phyloP scores from a whole-genome alignment of 2,888 invertebrate genomes.

The Keiferia lycopersicella region DNA sequence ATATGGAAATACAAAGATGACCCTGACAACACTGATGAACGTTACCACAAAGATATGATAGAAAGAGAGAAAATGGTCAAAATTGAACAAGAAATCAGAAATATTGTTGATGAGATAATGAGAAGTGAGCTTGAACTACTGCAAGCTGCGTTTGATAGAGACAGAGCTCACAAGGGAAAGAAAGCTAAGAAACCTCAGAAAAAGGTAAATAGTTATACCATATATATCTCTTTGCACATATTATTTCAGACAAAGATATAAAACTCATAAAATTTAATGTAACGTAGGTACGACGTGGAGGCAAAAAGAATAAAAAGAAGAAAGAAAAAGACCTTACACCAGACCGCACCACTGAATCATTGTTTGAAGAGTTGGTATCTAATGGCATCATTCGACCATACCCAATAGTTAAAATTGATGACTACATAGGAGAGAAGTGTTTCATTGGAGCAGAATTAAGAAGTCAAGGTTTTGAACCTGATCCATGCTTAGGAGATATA shows the following conservation, averaged over 20 bases:
- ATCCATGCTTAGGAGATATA: conserved; percentile 88
- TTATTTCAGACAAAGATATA: background rate
- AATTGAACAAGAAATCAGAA: conserved; percentile 91
- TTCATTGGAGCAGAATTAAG: conserved; percentile 80
- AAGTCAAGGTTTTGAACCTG: conserved; percentile 73
- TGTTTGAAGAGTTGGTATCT: conserved; percentile 94
- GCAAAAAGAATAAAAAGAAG: conserved; percentile 95
- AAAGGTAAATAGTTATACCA: conserved; percentile 56
- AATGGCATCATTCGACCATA: conserved; percentile 94
- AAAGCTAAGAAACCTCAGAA: conserved; percentile 89
- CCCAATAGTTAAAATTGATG: conserved; percentile 83
- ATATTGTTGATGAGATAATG: conserved; percentile 90
- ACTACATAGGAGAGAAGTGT: conserved; percentile 91
- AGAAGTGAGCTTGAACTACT: conserved; percentile 85
- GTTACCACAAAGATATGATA: conserved; percentile 91
- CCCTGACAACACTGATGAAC: conserved; percentile 86
- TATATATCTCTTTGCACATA: background rate
- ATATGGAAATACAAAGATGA: conserved; percentile 93
- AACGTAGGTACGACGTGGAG: conserved; percentile 84
- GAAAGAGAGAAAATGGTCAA: conserved; percentile 90
- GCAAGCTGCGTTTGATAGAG: conserved; percentile 87
- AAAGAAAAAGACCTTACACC: conserved; percentile 97
- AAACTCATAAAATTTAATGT: conserved; percentile 15
- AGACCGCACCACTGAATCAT: conserved; percentile 92
- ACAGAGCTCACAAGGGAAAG: conserved; percentile 87